A percentile compares a stretch with the other conserved stretches of the same genome.
Conservation (phyloP, 2,888 invertebrate species). For the Protula sp. region DNA sequence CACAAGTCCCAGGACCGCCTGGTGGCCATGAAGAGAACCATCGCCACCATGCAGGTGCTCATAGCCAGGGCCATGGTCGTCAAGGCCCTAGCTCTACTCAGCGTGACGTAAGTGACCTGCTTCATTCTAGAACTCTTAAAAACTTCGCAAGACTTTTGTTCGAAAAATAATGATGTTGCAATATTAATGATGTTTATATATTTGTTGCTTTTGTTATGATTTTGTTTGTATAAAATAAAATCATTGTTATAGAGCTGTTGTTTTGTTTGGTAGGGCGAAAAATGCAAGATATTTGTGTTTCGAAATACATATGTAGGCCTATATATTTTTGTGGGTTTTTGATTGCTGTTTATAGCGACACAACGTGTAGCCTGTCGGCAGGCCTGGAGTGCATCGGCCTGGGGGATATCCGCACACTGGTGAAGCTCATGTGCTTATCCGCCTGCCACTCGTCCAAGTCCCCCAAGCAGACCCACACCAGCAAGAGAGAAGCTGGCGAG, state of each 20-base stretch:
- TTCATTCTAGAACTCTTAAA: not conserved
- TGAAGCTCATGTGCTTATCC: constrained; percentile 61
- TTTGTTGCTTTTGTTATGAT: no score
- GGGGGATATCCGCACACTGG: constrained; percentile 60
- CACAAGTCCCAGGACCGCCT: constrained; percentile 57
- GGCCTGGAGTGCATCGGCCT: constrained; percentile 58
- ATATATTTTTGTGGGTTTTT: no score
- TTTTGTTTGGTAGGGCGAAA: no score
- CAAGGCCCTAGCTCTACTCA: constrained; percentile 58
- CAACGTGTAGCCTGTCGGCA: constrained; percentile 54
- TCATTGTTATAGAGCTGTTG: no score
- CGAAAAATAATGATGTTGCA: not conserved
- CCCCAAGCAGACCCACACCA: no score
- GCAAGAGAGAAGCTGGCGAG: no score
- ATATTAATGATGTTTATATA: no score
- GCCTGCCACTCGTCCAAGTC: constrained; percentile 52
- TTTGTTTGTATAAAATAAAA: no score
- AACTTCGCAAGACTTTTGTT: not conserved
- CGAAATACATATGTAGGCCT: no score
- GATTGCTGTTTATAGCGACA: constrained; percentile 45
- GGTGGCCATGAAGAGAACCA: constrained; percentile 57
- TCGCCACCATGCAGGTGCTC: constrained; percentile 58
- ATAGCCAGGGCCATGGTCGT: constrained; percentile 60
- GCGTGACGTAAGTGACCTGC: constrained; percentile 48
- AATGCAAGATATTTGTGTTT: no score